Base-by-base conservation (phyloP, 2,113 vertebrate species). In the Chaetops frenatus region DNA sequence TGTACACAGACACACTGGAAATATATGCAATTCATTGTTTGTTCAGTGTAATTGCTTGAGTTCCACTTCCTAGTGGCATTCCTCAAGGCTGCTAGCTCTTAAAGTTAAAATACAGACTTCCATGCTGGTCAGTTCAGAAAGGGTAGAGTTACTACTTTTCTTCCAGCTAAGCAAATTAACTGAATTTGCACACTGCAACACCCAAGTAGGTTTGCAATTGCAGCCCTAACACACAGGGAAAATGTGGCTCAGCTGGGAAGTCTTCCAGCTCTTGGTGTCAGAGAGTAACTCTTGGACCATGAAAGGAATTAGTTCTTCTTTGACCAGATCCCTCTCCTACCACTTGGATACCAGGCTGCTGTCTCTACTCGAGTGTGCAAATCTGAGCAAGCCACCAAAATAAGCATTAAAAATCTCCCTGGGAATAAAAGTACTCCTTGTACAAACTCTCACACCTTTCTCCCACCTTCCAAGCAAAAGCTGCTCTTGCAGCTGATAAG, bases 401-500 rank as follows among this genome's bases (percentile, higher is more conserved):
- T 9, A 66, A 62, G 64, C 0, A 1, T 35, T 45, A 58, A 78
- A 91, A 90, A 62, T 44, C 29, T 76, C 28, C 18, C 35, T 77
- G 90, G 71, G 64, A 90, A 88, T 38, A 90, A 73, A 92, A 86
- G 14, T 1, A 4, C 50, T 50, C 29, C 38, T 90, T 87, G 50
- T 60, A 54, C 58, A 86, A 95, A 73, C 47, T 65, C 50, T 76
- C 7, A 1, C 53, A 56, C 69, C 44, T n/a, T 90, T 94, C 80
- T 92, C 54, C 50, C 70, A 81, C 70, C 66, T 86, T 65, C 50
- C 36, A 69, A 33, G 31, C 64, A 48, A 48, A 88, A 62, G 62
- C 78, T 85, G 47, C 74, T 85, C 38, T 31, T 7, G 7, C 73
- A 96, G 78, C 87, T 88, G 70, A 53, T 87, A 45, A 73, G 58